A percentile compares a stretch with the other conserved stretches of the same genome.
These are phyloP conservation scores for Drosophila melanosoma DNA, from an alignment of 2,888 invertebrate species.

Conservation along the genomic window DNA sequence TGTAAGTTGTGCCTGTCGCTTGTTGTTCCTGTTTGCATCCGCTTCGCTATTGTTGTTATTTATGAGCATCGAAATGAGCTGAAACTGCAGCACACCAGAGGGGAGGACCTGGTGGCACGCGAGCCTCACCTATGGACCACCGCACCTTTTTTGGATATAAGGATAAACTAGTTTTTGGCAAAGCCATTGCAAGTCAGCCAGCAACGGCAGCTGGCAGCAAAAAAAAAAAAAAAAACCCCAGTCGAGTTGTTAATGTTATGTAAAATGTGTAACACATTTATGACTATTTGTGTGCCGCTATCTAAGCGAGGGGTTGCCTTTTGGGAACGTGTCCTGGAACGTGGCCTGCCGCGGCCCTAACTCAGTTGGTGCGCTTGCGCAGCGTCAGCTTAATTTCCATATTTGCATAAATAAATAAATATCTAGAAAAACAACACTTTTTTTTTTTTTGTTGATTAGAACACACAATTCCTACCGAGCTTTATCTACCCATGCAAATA, in stretches of 20 bases:
- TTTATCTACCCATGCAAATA: slow-evolving; percentile 55
- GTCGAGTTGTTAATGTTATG: slow-evolving; percentile 56
- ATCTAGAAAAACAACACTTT: slow-evolving; percentile 2
- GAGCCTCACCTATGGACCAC: slow-evolving; percentile 45
- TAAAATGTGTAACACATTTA: slow-evolving; percentile 62
- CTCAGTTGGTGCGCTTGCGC: slow-evolving; percentile 61
- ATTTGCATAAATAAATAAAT: slow-evolving; percentile 60
- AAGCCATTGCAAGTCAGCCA: slow-evolving; percentile 40
- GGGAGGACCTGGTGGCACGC: slow-evolving; percentile 61
- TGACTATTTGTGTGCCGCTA: slow-evolving; percentile 54
- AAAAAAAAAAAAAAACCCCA: slow-evolving; percentile 11
- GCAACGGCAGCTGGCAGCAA: slow-evolving; percentile 52
- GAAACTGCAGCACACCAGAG: slow-evolving; percentile 54
- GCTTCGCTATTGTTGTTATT: slow-evolving; percentile 66
- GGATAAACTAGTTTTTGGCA: slow-evolving; percentile 78
- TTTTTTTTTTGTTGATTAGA: slow-evolving; percentile 39
- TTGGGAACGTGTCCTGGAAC: slow-evolving; percentile 69
- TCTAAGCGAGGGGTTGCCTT: slow-evolving; percentile 60
- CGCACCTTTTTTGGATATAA: slow-evolving; percentile 43
- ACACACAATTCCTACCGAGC: slow-evolving; percentile 41
- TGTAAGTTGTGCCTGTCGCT: slow-evolving; percentile 42
- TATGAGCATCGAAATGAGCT: slow-evolving; percentile 77
- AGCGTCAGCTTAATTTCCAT: slow-evolving; percentile 60
- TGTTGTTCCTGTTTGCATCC: slow-evolving; percentile 44
- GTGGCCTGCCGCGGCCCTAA: slow-evolving; percentile 34